phyloP scores from a whole-genome alignment of 2,888 invertebrate genomes.

The Laspeyria flexula region DNA sequence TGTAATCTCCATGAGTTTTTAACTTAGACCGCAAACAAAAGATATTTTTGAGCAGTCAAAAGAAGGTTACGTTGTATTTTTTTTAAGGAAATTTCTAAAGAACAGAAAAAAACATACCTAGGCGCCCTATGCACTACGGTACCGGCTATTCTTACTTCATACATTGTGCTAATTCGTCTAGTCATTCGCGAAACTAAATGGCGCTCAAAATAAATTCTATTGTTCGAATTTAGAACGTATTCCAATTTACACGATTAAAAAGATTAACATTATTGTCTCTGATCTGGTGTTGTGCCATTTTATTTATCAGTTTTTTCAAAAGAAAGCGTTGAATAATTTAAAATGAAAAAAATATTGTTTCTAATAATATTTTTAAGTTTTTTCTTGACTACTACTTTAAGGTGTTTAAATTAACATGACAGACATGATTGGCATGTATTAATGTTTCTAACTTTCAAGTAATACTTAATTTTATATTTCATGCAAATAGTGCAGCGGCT shows the following conservation, averaged over 20 bases:
- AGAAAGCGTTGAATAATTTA: too few species aligned
- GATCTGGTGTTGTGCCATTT: background rate
- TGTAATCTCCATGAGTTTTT: background rate
- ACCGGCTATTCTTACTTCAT: constrained; percentile 26
- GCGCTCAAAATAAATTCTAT: constrained; percentile 27
- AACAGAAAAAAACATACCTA: constrained; percentile 47
- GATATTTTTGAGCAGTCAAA: constrained; percentile 59
- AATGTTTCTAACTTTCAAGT: too few species aligned
- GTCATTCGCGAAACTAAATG: constrained; percentile 16
- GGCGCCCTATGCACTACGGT: constrained; percentile 49
- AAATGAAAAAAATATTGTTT: too few species aligned
- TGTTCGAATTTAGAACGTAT: constrained; percentile 22
- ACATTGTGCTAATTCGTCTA: constrained; percentile 20
- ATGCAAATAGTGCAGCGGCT: background rate
- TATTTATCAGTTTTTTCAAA: constrained; percentile 11
- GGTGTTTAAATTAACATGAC: too few species aligned
- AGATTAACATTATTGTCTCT: background rate
- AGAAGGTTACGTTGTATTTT: constrained; percentile 56
- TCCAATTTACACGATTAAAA: constrained; percentile 16
- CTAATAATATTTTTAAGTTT: too few species aligned
- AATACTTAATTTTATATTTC: constrained; percentile 6
- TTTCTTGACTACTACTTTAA: too few species aligned
- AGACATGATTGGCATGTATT: too few species aligned
- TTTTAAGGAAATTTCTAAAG: constrained; percentile 57
- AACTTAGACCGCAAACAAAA: constrained; percentile 31